Base-by-base conservation (phyloP, 2,113 vertebrate species). In the Phyllostomus discolor region DNA sequence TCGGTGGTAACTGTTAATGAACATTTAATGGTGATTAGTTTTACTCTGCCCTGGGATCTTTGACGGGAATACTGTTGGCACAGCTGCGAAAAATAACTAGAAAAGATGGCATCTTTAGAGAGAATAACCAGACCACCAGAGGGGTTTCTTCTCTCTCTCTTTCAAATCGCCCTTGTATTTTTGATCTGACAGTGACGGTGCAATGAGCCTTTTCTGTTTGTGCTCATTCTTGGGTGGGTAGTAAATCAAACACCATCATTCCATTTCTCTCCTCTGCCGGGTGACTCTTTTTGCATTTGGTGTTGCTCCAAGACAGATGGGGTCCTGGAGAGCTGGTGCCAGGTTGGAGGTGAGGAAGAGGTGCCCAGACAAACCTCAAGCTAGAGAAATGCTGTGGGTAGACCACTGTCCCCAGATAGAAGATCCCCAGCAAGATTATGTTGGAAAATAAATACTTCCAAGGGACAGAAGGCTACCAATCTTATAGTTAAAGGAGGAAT, bases 21-120 rank as follows among this genome's bases (percentile, higher is more conserved):
- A 95, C 86, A 84, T 80, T 82, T 80, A 94, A 26, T 14, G 20
- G 80, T 41, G 41, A 82, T 88, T 80, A 59, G 83, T 90, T 70
- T 82, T 54, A 76, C 95, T 86, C 84, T 92, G 66, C 57, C 14
- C 38, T 35, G 48, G 33, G 95, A 41, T 79, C 0, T 86, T 20
- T 57, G 78, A 91, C 2, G 75, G 24, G 64, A 28, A 81, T 43
- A 16, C n/a, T 22, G 28, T 70, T 78, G 19, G 64, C 70, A 84
- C 88, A 89, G 22, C 43, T 59, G 57, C 52, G 66, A 46, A 86
- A 48, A 59, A 38, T 33, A n/a, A 75, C 78, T 92, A 4, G 48
- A 62, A 93, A 78, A 80, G 50, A 31, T 17, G 22, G 7, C 22
- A 4, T 46, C 62, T 78, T 41, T 62, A 46, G 62, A 93, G 33